A percentile compares a stretch with the other conserved stretches of the same genome.
These are phyloP conservation scores for Alloplasta piceator DNA, from an alignment of 2,888 invertebrate species.

Conservation along the genomic window DNA sequence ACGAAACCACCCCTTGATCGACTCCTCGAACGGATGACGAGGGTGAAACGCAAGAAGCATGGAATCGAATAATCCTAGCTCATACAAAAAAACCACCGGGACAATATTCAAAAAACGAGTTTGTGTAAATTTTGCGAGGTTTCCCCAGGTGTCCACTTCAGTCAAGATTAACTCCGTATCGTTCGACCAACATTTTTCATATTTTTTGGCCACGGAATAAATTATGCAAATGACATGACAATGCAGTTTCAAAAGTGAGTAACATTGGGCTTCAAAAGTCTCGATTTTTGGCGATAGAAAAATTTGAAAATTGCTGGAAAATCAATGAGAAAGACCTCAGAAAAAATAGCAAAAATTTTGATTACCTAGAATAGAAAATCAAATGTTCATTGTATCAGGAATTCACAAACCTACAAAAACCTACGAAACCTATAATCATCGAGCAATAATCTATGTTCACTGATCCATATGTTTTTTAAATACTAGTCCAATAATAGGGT, in stretches of 20 bases:
- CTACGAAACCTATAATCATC: no score
- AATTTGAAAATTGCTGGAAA: no score
- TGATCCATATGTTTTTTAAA: no score
- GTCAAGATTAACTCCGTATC: not conserved
- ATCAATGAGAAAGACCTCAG: not conserved
- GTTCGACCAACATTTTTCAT: not conserved
- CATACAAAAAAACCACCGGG: no score
- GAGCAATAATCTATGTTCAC: no score
- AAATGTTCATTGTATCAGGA: not conserved
- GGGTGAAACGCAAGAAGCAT: conserved; percentile 22
- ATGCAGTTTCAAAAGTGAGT: no score
- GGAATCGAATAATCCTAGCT: not conserved
- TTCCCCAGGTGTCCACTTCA: not conserved
- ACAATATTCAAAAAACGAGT: no score
- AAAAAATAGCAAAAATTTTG: not conserved
- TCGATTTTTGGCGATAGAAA: not conserved
- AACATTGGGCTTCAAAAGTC: no score
- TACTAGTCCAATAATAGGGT: no score
- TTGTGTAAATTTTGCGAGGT: conserved; percentile 1
- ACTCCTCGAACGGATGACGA: conserved; percentile 4
- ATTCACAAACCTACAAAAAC: not conserved
- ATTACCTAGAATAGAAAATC: not conserved
- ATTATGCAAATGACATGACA: no score
- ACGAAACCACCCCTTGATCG: conserved; percentile 17
- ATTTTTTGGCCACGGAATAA: no score